Conservation (phyloP, 2,113 vertebrate genomes). For the Cathartes aura region DNA sequence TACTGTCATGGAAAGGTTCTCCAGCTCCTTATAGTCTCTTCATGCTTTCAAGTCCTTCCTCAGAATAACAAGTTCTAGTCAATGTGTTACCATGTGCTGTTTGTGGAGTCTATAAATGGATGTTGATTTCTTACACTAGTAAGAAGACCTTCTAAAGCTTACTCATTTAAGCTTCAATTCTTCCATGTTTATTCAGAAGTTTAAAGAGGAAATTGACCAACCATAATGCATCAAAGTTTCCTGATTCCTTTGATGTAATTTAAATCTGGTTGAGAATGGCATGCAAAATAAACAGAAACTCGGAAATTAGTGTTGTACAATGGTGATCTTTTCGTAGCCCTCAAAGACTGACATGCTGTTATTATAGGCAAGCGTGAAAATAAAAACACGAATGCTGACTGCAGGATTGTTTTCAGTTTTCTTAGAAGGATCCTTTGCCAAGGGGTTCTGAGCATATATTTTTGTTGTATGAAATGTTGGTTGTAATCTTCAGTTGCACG, state of each 20-base stretch:
- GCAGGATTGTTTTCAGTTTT: neutral
- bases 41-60: neutral
- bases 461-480: neutral
- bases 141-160: neutral
- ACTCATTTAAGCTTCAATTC: neutral
- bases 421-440: neutral
- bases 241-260: neutral
- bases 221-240: neutral
- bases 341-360: neutral
- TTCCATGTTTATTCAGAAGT: neutral
- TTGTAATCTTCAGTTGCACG: neutral
- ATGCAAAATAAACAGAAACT: neutral
- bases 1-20: neutral
- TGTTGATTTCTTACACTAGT: neutral
- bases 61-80: neutral
- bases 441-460: neutral
- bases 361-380: neutral
- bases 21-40: neutral
- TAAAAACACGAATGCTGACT: neutral
- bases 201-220: neutral
- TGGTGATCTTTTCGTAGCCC: neutral
- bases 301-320: neutral
- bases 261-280: neutral
- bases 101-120: neutral
- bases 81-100: neutral